phyloP scores from a whole-genome alignment of 2,888 invertebrate genomes.

The Nowickia ferox region DNA sequence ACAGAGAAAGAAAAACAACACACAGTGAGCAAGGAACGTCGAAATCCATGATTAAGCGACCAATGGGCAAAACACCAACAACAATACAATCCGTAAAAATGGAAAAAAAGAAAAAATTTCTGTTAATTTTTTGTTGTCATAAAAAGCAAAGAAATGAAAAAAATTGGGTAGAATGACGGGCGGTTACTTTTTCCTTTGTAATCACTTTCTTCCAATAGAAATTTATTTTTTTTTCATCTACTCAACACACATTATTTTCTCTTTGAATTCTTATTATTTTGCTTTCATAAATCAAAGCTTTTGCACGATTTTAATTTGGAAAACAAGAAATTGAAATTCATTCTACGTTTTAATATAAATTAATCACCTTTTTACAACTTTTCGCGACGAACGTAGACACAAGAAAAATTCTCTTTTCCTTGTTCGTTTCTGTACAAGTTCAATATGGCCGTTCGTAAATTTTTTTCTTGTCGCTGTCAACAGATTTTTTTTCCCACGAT shows the following conservation, averaged over 20 bases:
- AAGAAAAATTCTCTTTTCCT: constrained; percentile 70
- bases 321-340: constrained; percentile 65
- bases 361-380: constrained; percentile 75
- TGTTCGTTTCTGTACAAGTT: constrained; percentile 67
- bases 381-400: constrained; percentile 73
- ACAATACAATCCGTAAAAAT: constrained; percentile 56
- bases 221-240: constrained; percentile 50
- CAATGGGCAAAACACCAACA: constrained; percentile 54
- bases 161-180: constrained; percentile 71
- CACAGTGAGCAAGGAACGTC: constrained; percentile 54
- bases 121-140: constrained; percentile 62
- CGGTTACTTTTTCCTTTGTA: constrained; percentile 68
- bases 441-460: constrained; percentile 72
- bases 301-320: constrained; percentile 50
- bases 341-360: constrained; percentile 70
- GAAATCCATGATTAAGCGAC: constrained; percentile 66
- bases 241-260: constrained; percentile 51
- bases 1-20: constrained; percentile 61
- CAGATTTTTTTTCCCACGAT: constrained; percentile 21
- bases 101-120: constrained; percentile 60
- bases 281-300: constrained; percentile 36
- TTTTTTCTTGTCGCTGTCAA: constrained; percentile 61
- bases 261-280: constrained; percentile 16
- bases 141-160: constrained; percentile 55
- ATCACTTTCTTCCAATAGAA: constrained; percentile 66